Evolutionary conservation across 2,797 vertebrate species (phyloP).

Genomic region (Smutsia temminckii): DNA sequence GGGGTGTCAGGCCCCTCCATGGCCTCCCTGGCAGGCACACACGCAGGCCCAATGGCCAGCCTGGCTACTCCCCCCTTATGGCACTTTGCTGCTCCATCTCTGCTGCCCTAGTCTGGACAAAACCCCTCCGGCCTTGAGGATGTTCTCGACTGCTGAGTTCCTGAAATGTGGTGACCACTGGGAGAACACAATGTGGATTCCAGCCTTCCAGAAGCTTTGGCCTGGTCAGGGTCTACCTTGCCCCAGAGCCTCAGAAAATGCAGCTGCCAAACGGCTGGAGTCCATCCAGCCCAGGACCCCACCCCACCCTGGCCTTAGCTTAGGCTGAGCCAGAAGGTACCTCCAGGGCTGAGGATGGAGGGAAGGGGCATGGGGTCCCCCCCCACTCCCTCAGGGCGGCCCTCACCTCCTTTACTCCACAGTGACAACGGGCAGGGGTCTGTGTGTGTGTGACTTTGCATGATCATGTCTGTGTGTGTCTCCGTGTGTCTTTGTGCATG

Average conservation of each 20-base stretch:
- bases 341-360: neutral
- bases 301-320: rapidly evolving
- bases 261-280: neutral
- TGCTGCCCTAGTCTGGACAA: neutral
- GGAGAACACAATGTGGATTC: neutral
- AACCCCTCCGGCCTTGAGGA: neutral
- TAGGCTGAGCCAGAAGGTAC: neutral
- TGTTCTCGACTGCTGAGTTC: neutral
- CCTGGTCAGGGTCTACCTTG: no score
- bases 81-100: conserved; percentile 9
- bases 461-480: no score
- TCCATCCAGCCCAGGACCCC: neutral
- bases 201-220: neutral
- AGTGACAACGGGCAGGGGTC: neutral
- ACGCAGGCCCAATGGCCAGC: rapidly evolving
- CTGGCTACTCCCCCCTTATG: neutral
- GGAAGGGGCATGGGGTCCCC: neutral
- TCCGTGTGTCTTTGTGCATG: no score
- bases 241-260: neutral
- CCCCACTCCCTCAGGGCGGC: no score
- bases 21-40: rapidly evolving
- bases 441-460: neutral
- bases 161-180: neutral
- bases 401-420: neutral
- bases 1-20: rapidly evolving